phyloP scores from a whole-genome alignment of 2,797 vertebrate species.

The Acrocephalus scirpaceus region DNA sequence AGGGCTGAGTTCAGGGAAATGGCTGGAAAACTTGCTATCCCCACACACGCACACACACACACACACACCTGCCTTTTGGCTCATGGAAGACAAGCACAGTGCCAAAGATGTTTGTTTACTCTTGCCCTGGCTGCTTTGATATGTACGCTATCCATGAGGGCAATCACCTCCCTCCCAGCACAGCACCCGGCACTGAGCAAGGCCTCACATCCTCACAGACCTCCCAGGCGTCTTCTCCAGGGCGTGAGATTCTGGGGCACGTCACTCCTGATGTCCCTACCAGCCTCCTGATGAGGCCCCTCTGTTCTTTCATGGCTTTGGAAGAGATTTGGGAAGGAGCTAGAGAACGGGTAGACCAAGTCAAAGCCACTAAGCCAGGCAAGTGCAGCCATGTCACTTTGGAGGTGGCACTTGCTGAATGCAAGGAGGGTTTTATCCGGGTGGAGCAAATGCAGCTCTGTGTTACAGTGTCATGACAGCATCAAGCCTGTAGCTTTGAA shows the following conservation, averaged over 20 bases:
- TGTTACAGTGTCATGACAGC: neutral
- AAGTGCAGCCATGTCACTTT: neutral
- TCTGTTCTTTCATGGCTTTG: neutral
- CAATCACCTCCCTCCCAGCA: neutral
- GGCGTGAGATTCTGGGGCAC: fast-evolving
- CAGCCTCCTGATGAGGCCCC: neutral
- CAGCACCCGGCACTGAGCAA: neutral
- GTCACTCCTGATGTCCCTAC: neutral
- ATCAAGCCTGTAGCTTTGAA: neutral
- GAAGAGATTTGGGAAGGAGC: neutral
- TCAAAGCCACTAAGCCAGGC: neutral
- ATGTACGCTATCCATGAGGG: neutral
- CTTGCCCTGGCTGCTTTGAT: slow-evolving; percentile 59
- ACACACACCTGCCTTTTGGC: slow-evolving; percentile 58
- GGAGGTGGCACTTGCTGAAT: neutral
- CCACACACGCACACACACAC: neutral
- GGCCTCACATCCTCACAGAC: neutral
- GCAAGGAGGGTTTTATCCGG: neutral
- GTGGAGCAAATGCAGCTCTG: neutral
- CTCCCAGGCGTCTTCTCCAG: neutral
- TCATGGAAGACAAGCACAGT: neutral
- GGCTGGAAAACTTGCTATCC: slow-evolving; percentile 31
- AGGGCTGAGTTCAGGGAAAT: slow-evolving; percentile 48
- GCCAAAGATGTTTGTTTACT: slow-evolving; percentile 63
- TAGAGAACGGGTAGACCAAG: neutral